phyloP scores from a whole-genome alignment of 1,140 invertebrate species.

The Drosophila pseudoananassae region DNA sequence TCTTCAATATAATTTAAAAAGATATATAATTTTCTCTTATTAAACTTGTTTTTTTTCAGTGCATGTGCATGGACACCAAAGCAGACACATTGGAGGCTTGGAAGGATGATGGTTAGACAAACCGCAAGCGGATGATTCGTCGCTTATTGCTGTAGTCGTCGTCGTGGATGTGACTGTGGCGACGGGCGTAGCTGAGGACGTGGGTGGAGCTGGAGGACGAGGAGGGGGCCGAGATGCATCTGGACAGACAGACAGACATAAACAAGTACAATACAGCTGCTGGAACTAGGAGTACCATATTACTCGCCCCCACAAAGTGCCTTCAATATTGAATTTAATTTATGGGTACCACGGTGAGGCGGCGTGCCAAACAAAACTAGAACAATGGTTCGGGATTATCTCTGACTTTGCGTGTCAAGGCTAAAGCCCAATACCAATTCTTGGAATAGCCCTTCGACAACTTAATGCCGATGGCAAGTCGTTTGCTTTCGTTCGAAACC shows the following conservation, averaged over 20 bases:
- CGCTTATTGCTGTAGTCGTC: constrained; percentile 56
- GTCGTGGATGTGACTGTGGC: constrained; percentile 73
- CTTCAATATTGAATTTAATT: constrained; percentile 30
- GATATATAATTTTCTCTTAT: not conserved
- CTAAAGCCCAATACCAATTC: constrained; percentile 23
- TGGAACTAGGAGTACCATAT: not conserved
- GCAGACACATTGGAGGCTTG: constrained; percentile 17
- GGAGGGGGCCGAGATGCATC: constrained; percentile 64
- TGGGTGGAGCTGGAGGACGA: constrained; percentile 65
- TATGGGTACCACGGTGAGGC: not conserved
- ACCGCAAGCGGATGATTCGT: constrained; percentile 65
- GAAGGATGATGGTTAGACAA: constrained; percentile 45
- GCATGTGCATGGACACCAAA: constrained; percentile 23
- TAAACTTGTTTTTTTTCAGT: not conserved
- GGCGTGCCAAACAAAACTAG: constrained; percentile 21
- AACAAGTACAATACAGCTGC: constrained; percentile 26
- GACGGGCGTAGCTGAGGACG: constrained; percentile 71
- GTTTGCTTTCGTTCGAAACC: constrained; percentile 9
- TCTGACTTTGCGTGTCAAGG: constrained; percentile 60
- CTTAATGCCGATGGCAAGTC: constrained; percentile 56
- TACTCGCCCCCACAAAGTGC: not conserved
- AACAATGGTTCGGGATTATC: constrained; percentile 43
- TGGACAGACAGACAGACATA: constrained; percentile 33
- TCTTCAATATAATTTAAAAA: not conserved
- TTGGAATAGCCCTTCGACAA: constrained; percentile 52